Base-by-base conservation (phyloP, 1,140 invertebrate genomes). In the Globodera rostochiensis region DNA sequence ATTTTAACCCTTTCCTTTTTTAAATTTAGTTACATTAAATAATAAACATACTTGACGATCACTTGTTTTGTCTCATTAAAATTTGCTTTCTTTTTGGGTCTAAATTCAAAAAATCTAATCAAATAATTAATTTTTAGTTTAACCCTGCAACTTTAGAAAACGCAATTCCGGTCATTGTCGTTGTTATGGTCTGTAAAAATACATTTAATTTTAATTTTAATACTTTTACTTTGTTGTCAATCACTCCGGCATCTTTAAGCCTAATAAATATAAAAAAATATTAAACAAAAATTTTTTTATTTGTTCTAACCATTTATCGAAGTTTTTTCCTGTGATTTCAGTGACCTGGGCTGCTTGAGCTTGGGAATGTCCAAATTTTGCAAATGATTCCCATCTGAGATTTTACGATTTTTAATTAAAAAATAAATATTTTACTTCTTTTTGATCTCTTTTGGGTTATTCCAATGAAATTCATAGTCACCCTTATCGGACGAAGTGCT, bases 231-330 rank as follows among this genome's bases (percentile, higher is more conserved):
- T 64, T 95, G 0, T 93, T 93, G 85, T 96, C 95, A 75, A 96
- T 94, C n/a, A 96, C 94, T 88, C 94, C 94, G 0, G 95, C 95
- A 89, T 96, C 95, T 86, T 96, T 96, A 93, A 96, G 94, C 95
- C 76, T 78, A 15, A 60, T 15, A 36, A 36, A 36, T 36, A 36
- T 3, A 1, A 77, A 64, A 66, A 36, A 45, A 69, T 47, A 1
- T 15, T 15, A 60, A 60, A 60, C 50, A 60, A 60, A 15, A 60
- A 47, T 47, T 74, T 73, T 25, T 73, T 73, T 1, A 73, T 73
- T 73, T 75, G 36, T 57, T 11, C 60, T 36, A 36, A 78, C 80
- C 95, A 96, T 90, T 96, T 96, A 90, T 96, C 95, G 86, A 94
- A 94, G 89, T 96, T 95, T 0, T 95, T 95, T 74, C 96, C 94